Percentiles rank a stretch among this genome's conserved stretches.
phyloP scores from a whole-genome alignment of 2,113 vertebrate genomes.

The Bubo scandiacus region DNA sequence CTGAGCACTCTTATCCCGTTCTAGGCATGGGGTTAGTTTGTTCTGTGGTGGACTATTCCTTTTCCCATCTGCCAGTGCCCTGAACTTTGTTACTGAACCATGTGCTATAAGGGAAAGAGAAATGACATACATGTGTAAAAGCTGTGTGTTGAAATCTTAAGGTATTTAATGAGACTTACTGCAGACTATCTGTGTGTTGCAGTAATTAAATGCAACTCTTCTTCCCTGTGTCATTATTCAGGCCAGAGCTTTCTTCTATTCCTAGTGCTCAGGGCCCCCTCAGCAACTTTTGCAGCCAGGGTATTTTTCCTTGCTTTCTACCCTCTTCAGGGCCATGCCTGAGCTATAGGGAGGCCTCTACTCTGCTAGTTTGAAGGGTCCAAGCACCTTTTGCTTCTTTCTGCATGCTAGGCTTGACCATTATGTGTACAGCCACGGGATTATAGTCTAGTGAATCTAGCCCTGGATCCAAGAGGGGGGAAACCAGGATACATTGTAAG shows the following conservation, averaged over 20 bases:
- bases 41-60: background rate
- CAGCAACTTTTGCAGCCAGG: background rate
- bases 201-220: background rate
- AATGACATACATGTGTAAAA: background rate
- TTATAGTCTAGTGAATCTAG: background rate
- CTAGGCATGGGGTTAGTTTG: background rate
- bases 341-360: background rate
- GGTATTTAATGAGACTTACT: background rate
- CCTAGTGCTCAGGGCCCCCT: background rate
- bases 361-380: background rate
- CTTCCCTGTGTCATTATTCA: background rate
- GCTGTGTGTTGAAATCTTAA: background rate
- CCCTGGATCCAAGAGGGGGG: background rate
- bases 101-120: background rate
- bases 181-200: background rate
- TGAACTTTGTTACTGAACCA: background rate
- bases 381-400: background rate
- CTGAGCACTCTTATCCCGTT: background rate
- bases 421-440: background rate
- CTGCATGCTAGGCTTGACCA: background rate
- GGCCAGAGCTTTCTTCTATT: background rate
- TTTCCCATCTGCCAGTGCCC: background rate
- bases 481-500: background rate
- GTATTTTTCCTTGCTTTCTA: background rate
- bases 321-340: rapidly evolving